Conservation (phyloP, 2,113 vertebrate genomes). For the Epinephelus moara region DNA sequence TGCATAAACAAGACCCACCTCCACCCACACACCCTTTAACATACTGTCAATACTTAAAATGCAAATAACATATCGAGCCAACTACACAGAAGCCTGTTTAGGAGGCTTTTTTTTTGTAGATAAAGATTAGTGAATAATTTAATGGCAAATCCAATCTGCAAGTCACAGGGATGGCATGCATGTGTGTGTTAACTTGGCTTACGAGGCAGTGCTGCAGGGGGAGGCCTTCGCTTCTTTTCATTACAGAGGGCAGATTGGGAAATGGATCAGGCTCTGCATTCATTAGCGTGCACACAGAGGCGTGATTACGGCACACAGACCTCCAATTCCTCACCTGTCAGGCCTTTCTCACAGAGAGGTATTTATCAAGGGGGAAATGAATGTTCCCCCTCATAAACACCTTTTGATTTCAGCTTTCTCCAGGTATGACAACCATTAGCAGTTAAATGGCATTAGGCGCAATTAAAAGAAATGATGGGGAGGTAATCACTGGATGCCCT, state of each 20-base stretch:
- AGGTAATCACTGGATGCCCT: constrained; percentile 67
- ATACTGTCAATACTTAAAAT: constrained; percentile 50
- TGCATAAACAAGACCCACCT: constrained; percentile 23
- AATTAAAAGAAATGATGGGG: constrained; percentile 73
- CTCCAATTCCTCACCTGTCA: constrained; percentile 65
- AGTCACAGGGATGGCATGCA: constrained; percentile 42
- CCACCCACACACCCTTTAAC: constrained; percentile 4
- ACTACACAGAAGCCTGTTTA: constrained; percentile 57
- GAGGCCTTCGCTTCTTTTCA: constrained; percentile 48
- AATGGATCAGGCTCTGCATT: constrained; percentile 61
- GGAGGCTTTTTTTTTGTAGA: constrained; percentile 63
- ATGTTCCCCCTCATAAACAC: constrained; percentile 55
- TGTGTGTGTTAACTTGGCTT: constrained; percentile 53
- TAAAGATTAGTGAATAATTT: constrained; percentile 75
- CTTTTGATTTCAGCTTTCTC: constrained; percentile 64
- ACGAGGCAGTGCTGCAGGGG: constrained; percentile 54
- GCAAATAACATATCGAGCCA: constrained; percentile 51
- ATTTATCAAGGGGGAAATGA: constrained; percentile 56
- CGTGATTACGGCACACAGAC: constrained; percentile 49
- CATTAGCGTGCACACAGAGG: constrained; percentile 60
- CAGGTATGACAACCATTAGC: constrained; percentile 68
- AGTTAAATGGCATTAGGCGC: constrained; percentile 73
- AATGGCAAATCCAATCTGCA: constrained; percentile 67
- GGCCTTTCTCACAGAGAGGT: constrained; percentile 51
- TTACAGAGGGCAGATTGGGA: constrained; percentile 61